Evolutionary conservation across 2,888 invertebrate genomes (phyloP).

Genomic region (Himalopsyche kuldschensis): DNA sequence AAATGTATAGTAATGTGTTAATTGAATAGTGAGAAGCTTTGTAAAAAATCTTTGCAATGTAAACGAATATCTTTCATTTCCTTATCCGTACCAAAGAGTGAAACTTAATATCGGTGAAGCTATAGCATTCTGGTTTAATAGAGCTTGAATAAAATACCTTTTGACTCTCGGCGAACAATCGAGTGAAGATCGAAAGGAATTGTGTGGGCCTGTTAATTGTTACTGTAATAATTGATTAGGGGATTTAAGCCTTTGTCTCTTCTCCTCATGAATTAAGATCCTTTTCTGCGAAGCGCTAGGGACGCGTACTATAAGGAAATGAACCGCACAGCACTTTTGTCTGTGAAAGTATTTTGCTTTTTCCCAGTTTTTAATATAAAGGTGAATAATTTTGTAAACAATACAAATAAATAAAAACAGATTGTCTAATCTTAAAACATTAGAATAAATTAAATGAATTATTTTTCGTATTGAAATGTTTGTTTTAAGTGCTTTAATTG

Average conservation of each 20-base stretch:
- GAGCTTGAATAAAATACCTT: constrained; percentile 25
- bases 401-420: too few species aligned
- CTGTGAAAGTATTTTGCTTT: too few species aligned
- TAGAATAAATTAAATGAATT: too few species aligned
- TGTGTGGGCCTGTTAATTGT: constrained; percentile 30
- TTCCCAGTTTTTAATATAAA: too few species aligned
- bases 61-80: not conserved
- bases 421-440: too few species aligned
- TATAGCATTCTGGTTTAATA: constrained; percentile 14
- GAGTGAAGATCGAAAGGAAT: constrained; percentile 11
- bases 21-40: too few species aligned
- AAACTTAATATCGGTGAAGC: constrained; percentile 7
- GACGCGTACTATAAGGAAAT: not conserved
- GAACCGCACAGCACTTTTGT: not conserved
- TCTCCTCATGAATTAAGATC: not conserved
- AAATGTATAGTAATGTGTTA: too few species aligned
- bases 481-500: too few species aligned
- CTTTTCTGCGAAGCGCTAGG: not conserved
- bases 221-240: constrained; percentile 34
- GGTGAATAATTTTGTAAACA: too few species aligned
- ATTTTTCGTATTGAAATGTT: too few species aligned
- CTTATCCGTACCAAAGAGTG: not conserved
- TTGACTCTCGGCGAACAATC: constrained; percentile 23
- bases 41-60: too few species aligned
- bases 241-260: not conserved